These are phyloP conservation scores for Mobula hypostoma DNA, from an alignment of 2,113 vertebrate species.

Conservation along the genomic window DNA sequence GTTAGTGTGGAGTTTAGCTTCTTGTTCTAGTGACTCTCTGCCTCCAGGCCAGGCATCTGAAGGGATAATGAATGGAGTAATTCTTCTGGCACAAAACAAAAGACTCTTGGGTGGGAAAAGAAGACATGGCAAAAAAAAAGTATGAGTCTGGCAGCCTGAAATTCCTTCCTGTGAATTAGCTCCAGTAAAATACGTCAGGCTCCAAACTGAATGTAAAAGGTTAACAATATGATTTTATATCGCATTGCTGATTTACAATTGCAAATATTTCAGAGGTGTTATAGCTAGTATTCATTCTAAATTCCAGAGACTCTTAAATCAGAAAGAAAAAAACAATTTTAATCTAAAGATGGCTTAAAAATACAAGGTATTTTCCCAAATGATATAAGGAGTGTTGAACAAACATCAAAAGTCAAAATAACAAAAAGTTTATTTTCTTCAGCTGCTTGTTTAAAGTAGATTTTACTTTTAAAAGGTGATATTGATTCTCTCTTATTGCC, in stretches of 20 bases:
- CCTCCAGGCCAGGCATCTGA: constrained; percentile 77
- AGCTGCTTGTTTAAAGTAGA: neutral
- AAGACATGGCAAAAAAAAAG: constrained; percentile 28
- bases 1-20: constrained; percentile 67
- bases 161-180: constrained; percentile 73
- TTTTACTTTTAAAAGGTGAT: neutral
- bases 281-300: neutral
- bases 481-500: neutral
- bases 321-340: neutral
- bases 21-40: constrained; percentile 77
- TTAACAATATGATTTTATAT: neutral
- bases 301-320: neutral
- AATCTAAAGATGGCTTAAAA: neutral
- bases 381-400: neutral
- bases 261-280: neutral
- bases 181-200: constrained; percentile 44
- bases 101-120: constrained; percentile 60
- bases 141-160: constrained; percentile 60
- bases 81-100: constrained; percentile 82
- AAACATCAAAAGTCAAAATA: neutral
- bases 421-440: neutral
- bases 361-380: neutral
- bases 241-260: neutral
- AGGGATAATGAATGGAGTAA: constrained; percentile 80
- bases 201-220: neutral